Base-by-base conservation (phyloP, 2,797 vertebrate species). In the Falco concolor region DNA sequence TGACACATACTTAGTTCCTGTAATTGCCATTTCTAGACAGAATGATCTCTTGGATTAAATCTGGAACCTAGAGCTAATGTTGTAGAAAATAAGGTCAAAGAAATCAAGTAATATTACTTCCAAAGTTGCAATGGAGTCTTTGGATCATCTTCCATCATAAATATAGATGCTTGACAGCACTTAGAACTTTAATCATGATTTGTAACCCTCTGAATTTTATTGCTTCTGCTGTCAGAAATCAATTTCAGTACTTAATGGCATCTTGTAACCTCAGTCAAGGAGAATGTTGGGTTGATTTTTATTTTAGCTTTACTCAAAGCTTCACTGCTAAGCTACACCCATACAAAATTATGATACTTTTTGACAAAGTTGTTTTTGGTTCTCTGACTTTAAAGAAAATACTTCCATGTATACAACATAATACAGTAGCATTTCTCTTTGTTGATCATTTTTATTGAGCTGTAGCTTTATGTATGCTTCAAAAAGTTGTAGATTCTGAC, bases 31-130 rank as follows among this genome's bases (percentile, higher is more conserved):
- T 81, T 87, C 77, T 50, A 82, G 60, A 40, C 24, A 9, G n/a
- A 85, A 45, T 2, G 0, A n/a, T 84, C 45, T 65, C 64, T 82
- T 76, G 74, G 15, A 60, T 76, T 89, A 60, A 50, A 90, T 84
- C 25, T 72, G 75, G 72, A 78, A 77, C 30, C 34, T 52, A 42
- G 65, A 82, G 20, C 60, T 89, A 79, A 89, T 53, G 77, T 69
- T 59, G 77, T 13, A 91, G 95, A 93, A 96, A 87, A 83, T 91
- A 94, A 89, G 60, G 77, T 92, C 84, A 36, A 78, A 56, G 52
- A 73, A 45, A 65, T 84, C 38, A 80, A 92, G 32, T 61, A 59
- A 54, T 24, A 21, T 72, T 64, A 45, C 73, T 90, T 78, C 77
- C 68, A 42, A 68, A 86, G 63, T 90, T 14, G 4, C 65, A 83